Percentiles rank a stretch among this genome's conserved stretches.
Conservation (phyloP, 1,140 invertebrate species). For the Cyclina sinensis region DNA sequence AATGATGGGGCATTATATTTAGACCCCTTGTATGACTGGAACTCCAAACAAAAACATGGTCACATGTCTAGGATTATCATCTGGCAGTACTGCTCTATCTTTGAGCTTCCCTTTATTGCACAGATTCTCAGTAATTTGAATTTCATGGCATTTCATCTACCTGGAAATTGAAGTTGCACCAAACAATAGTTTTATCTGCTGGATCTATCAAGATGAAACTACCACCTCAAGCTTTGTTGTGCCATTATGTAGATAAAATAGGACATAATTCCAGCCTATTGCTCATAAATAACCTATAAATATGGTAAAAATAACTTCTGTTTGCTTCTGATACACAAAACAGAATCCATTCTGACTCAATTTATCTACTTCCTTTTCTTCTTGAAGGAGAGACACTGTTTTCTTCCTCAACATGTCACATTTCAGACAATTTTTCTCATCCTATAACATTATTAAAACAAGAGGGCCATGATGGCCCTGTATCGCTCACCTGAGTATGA, state of each 20-base stretch:
- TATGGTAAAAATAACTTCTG: constrained; percentile 5
- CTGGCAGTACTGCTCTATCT: too few relatives aligned
- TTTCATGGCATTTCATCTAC: constrained; percentile 22
- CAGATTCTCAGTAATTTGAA: constrained; percentile 4
- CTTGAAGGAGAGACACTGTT: not conserved
- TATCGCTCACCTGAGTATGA: too few relatives aligned
- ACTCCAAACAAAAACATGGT: not conserved
- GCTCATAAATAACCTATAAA: constrained; percentile 45
- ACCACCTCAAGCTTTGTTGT: constrained; percentile 17
- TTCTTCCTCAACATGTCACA: not conserved
- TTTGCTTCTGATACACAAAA: constrained; percentile 24
- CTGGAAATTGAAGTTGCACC: not conserved
- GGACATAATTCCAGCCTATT: constrained; percentile 32
- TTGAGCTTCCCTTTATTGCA: too few relatives aligned
- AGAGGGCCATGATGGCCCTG: too few relatives aligned
- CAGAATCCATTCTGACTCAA: constrained; percentile 7
- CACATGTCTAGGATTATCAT: too few relatives aligned
- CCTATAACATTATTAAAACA: too few relatives aligned
- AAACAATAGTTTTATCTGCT: not conserved
- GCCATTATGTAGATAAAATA: constrained; percentile 31
- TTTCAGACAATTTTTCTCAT: not conserved
- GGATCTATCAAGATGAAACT: not conserved
- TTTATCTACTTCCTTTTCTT: not conserved
- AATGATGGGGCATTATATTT: too few relatives aligned
- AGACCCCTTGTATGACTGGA: not conserved